phyloP scores from a whole-genome alignment of 1,140 invertebrate genomes.

The Drosophila serrata region DNA sequence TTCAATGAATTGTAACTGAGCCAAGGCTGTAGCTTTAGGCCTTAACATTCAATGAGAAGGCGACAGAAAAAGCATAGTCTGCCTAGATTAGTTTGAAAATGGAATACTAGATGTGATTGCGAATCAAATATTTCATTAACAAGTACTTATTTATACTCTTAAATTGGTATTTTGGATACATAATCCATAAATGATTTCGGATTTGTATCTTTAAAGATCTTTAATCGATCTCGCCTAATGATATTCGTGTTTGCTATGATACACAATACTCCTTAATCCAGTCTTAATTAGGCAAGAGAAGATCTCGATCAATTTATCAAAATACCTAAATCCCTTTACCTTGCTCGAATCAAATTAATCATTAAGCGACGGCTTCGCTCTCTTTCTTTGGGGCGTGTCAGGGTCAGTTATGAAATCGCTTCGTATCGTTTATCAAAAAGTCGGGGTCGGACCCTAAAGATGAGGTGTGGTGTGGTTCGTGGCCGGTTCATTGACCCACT shows the following conservation, averaged over 20 bases:
- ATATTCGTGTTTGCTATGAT: background rate
- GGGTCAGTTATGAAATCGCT: slow-evolving; percentile 42
- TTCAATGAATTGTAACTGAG: background rate
- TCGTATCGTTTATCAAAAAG: slow-evolving; percentile 50
- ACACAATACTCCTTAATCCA: background rate
- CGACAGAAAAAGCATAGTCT: background rate
- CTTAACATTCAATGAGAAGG: background rate
- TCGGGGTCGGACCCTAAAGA: slow-evolving; percentile 2
- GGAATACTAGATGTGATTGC: background rate
- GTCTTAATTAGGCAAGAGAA: background rate
- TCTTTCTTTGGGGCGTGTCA: slow-evolving; percentile 28
- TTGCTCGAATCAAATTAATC: slow-evolving; percentile 61
- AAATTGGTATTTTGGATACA: background rate
- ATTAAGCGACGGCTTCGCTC: slow-evolving; percentile 43
- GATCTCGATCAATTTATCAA: slow-evolving; percentile 44
- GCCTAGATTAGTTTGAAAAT: background rate
- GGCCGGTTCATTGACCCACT: slow-evolving; percentile 36
- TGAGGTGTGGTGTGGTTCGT: slow-evolving; percentile 19
- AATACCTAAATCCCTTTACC: slow-evolving; percentile 4
- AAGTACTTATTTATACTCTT: background rate
- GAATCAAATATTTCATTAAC: background rate
- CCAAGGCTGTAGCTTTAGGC: background rate
- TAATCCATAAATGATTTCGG: background rate
- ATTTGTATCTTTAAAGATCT: background rate
- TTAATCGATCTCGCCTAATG: background rate